Evolutionary conservation across 2,113 vertebrate genomes (phyloP).

Genomic region (Chionis minor): DNA sequence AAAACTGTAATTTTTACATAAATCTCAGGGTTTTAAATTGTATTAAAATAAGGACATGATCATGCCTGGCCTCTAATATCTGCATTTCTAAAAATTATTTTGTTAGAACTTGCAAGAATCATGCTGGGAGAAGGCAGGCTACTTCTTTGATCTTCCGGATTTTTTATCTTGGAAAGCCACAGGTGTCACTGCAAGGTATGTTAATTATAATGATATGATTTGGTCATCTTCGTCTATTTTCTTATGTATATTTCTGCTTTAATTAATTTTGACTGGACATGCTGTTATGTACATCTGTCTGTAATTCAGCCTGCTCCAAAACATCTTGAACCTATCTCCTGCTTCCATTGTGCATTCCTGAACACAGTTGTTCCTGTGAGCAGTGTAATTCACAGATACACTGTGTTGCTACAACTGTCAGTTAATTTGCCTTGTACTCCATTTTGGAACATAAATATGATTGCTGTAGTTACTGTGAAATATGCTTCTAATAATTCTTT

Average conservation of each 20-base stretch:
- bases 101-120: slow-evolving; percentile 75
- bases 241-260: slow-evolving; percentile 40
- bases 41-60: neutral
- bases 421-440: neutral
- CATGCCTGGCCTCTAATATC: neutral
- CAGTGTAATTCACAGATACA: slow-evolving; percentile 38
- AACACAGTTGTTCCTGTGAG: slow-evolving; percentile 37
- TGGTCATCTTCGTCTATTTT: slow-evolving; percentile 38
- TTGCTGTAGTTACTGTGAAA: neutral
- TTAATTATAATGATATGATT: slow-evolving; percentile 42
- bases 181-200: slow-evolving; percentile 88
- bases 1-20: neutral
- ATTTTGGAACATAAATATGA: neutral
- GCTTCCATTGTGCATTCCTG: slow-evolving; percentile 54
- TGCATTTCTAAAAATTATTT: slow-evolving; percentile 49
- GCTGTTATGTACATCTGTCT: slow-evolving; percentile 73
- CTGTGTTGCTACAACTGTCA: neutral
- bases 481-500: neutral
- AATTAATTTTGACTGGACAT: slow-evolving; percentile 64
- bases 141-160: slow-evolving; percentile 96
- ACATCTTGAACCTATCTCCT: slow-evolving; percentile 80
- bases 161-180: slow-evolving; percentile 96
- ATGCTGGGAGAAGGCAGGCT: slow-evolving; percentile 80
- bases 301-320: slow-evolving; percentile 66
- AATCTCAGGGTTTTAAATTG: neutral